Percentiles rank a stretch among this genome's conserved stretches.
These are phyloP conservation scores for Rotaria macrura DNA, from an alignment of 2,888 invertebrate genomes.

Conservation along the genomic window DNA sequence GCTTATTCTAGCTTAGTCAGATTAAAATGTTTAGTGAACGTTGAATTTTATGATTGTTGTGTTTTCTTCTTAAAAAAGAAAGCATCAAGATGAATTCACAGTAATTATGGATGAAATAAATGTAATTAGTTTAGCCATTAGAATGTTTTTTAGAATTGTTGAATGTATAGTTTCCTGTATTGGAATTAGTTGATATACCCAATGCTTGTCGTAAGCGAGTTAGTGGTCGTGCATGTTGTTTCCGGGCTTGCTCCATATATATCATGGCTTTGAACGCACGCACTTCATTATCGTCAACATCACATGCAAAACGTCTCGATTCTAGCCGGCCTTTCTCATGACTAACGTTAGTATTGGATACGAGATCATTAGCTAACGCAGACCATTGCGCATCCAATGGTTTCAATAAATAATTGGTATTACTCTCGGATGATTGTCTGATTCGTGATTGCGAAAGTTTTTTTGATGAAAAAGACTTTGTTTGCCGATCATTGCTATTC, in stretches of 20 bases:
- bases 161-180: not conserved
- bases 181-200: not conserved
- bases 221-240: slow-evolving; percentile 5
- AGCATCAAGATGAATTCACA: not conserved
- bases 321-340: not conserved
- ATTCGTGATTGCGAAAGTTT: not conserved
- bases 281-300: slow-evolving; percentile 18
- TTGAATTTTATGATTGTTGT: not conserved
- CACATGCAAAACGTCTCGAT: slow-evolving; percentile 6
- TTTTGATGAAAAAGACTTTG: not conserved
- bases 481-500: not conserved
- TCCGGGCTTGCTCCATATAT: slow-evolving; percentile 11
- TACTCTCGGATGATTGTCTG: not conserved
- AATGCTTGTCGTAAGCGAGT: slow-evolving; percentile 7
- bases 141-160: not conserved
- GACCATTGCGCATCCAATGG: not conserved
- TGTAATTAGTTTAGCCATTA: not conserved
- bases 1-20: no score
- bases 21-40: no score
- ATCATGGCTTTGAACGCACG: slow-evolving; percentile 15
- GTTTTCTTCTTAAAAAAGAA: not conserved
- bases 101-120: not conserved
- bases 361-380: not conserved
- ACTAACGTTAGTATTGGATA: not conserved
- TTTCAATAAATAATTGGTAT: not conserved